Percentiles rank a stretch among this genome's conserved stretches.
Conservation (phyloP, 2,888 invertebrate species). For the Blastobasis adustella region DNA sequence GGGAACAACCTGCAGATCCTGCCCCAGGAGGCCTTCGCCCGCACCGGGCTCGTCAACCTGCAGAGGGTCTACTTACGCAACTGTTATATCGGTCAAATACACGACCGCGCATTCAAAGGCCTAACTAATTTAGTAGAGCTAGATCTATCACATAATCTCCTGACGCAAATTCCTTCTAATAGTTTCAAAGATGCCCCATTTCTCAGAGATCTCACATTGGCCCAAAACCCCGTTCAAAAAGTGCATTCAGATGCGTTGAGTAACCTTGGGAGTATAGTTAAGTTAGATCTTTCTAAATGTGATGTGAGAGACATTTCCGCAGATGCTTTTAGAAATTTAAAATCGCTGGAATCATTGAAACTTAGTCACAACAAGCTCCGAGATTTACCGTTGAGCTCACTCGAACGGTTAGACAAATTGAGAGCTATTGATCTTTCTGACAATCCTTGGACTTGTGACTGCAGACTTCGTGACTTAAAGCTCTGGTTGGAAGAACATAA, state of each 20-base stretch:
- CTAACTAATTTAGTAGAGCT: conserved; percentile 92
- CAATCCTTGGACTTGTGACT: conserved; percentile 93
- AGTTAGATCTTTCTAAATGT: conserved; percentile 88
- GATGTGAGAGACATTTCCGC: conserved; percentile 86
- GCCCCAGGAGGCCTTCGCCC: conserved; percentile 86
- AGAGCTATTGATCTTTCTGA: conserved; percentile 89
- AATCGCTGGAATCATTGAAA: conserved; percentile 84
- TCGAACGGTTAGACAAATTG: conserved; percentile 82
- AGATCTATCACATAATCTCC: conserved; percentile 89
- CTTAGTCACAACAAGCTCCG: conserved; percentile 87
- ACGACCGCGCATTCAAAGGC: conserved; percentile 88
- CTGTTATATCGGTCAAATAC: conserved; percentile 90
- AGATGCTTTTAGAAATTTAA: conserved; percentile 81
- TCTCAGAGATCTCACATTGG: conserved; percentile 85
- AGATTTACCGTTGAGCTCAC: conserved; percentile 81
- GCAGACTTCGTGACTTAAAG: conserved; percentile 86
- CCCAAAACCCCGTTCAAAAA: conserved; percentile 88
- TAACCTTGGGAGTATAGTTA: conserved; percentile 84
- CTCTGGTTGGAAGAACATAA: conserved; percentile 87
- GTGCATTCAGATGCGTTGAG: conserved; percentile 85
- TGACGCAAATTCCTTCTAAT: conserved; percentile 85
- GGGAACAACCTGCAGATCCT: conserved; percentile 90
- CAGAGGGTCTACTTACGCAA: conserved; percentile 89
- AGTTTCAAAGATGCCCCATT: conserved; percentile 88
- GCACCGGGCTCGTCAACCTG: conserved; percentile 87